Evolutionary conservation across 2,888 invertebrate species (phyloP), one percentile per base, ranked within the genome.

Genomic region (Tipula lateralis): DNA sequence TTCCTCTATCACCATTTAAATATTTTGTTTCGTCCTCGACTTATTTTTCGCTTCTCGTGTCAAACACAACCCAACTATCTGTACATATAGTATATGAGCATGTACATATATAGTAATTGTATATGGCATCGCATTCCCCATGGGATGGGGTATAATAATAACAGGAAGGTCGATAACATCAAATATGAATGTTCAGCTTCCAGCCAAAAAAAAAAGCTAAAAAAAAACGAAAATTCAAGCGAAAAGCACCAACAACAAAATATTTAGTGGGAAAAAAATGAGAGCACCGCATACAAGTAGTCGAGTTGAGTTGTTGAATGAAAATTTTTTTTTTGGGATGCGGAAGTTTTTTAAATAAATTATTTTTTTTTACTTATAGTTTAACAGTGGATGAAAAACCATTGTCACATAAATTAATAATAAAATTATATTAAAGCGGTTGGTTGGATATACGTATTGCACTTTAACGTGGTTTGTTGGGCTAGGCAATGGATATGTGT

Each of bases 121-220:
- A 24, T 66, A 24, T 66, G 19, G 9, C 66, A 66, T 66, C 9
- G 66, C 12, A 9, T 66, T n/a, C n/a, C 66, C 66, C 66, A 66
- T 66, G 66, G 19, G 66, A 66, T 66, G 66, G 12, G 66, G 24
- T 24, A n/a, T n/a, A 66, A 66, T 24, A 66, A 66, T 66, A 44
- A 44, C 44, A 44, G 66, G 66, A 66, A 66, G 66, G 66, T 66
- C 66, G 24, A 66, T 66, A 66, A 66, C 66, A 66, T 66, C 24
- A 66, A 66, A 66, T 66, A 66, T 66, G 24, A 66, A 66, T 66
- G 66, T 66, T 66, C 66, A 44, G 44, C n/a, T 44, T 44, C 44
- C 44, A 44, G 16, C 13, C 44, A 4, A 44, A 44, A 44, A 44
- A 39, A n/a, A 44, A 44, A 36, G 6, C 32, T 2, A 32, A 36